A percentile compares a stretch with the other conserved stretches of the same genome.
Conservation (phyloP, 2,888 invertebrate genomes). For the Euproctis similis region DNA sequence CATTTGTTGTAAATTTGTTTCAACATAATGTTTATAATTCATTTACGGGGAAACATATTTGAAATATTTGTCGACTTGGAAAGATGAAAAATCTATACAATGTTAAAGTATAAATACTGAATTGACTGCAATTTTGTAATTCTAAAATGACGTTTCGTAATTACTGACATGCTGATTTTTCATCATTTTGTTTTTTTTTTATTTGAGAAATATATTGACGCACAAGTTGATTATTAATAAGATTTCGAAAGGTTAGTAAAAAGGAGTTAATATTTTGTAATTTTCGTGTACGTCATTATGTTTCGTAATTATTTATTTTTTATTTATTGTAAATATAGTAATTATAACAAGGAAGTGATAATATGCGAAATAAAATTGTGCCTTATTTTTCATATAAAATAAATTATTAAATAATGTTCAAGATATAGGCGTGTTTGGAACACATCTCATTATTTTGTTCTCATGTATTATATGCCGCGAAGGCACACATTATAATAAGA, state of each 20-base stretch:
- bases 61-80: slow-evolving; percentile 16
- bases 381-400: slow-evolving; percentile 44
- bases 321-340: slow-evolving; percentile 51
- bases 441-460: background rate
- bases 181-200: slow-evolving; percentile 22
- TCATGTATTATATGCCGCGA: no score
- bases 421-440: slow-evolving; percentile 3
- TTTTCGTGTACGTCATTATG: slow-evolving; percentile 14
- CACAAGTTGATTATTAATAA: slow-evolving; percentile 2
- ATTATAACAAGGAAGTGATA: slow-evolving; percentile 47
- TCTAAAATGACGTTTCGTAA: no score
- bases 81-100: slow-evolving; percentile 21
- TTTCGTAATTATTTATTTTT: slow-evolving; percentile 38
- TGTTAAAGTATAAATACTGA: no score
- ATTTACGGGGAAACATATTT: no score
- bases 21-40: slow-evolving; percentile 8
- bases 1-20: slow-evolving; percentile 18
- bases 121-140: no score
- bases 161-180: no score
- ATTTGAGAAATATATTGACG: slow-evolving; percentile 17
- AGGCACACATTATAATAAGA: background rate
- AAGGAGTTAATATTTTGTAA: no score
- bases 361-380: slow-evolving; percentile 42
- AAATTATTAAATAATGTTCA: slow-evolving; percentile 19
- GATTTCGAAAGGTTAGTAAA: no score